Evolutionary conservation across 2,113 vertebrate genomes (phyloP).

Genomic region (Siniperca chuatsi): DNA sequence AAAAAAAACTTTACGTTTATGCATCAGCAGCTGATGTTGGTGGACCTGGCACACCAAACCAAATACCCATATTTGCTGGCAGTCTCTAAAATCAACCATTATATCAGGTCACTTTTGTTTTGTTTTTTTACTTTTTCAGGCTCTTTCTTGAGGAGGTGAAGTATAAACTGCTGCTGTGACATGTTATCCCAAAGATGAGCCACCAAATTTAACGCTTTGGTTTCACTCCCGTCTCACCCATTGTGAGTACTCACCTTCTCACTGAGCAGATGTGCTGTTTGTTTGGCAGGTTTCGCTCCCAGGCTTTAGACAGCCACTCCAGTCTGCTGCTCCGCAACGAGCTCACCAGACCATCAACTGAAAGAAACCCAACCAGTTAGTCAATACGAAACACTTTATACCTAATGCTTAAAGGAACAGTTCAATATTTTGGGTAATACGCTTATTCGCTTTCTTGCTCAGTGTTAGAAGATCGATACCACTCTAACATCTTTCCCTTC

Average conservation of each 20-base stretch:
- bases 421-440: background rate
- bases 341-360: conserved; percentile 81
- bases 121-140: background rate
- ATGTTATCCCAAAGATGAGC: background rate
- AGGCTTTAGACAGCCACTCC: conserved; percentile 63
- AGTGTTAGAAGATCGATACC: background rate
- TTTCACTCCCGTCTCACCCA: background rate
- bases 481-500: background rate
- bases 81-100: background rate
- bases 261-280: conserved; percentile 60
- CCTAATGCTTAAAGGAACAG: background rate
- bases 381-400: background rate
- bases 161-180: background rate
- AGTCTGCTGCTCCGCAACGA: conserved; percentile 56
- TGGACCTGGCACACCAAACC: background rate
- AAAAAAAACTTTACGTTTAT: background rate
- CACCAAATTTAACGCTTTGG: background rate
- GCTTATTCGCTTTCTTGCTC: background rate
- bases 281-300: conserved; percentile 56
- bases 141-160: background rate
- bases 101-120: background rate
- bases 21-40: background rate
- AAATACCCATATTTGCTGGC: no score
- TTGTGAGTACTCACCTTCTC: conserved; percentile 57
- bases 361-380: conserved; percentile 4